Percentiles rank a stretch among this genome's conserved stretches.
Evolutionary conservation across 1,140 invertebrate genomes (phyloP).

Genomic region (Drosophila jambulina): DNA sequence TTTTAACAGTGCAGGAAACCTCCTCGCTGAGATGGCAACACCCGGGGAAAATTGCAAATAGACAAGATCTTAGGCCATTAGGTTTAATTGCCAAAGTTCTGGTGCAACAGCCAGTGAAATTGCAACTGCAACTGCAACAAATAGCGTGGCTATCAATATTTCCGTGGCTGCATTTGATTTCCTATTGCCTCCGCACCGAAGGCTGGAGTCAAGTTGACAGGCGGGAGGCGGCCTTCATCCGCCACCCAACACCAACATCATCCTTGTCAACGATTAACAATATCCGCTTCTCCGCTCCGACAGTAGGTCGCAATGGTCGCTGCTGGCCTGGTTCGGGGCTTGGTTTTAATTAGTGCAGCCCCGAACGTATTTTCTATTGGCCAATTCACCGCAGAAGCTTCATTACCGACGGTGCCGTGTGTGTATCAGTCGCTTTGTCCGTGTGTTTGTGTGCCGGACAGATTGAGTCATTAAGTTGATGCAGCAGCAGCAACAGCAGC

Average conservation of each 20-base stretch:
- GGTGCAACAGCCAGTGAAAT: conserved; percentile 28
- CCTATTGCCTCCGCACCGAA: conserved; percentile 66
- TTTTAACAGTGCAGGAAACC: conserved; percentile 21
- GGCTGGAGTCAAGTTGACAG: conserved; percentile 53
- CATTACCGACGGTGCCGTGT: conserved; percentile 50
- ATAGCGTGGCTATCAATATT: conserved; percentile 71
- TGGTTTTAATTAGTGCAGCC: conserved; percentile 82
- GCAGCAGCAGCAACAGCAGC: conserved; percentile 32
- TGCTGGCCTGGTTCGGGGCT: conserved; percentile 56
- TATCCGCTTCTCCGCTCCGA: conserved; percentile 35
- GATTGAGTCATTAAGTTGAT: conserved; percentile 78
- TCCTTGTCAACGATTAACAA: conserved; percentile 58
- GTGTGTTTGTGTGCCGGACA: conserved; percentile 50
- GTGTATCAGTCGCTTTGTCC: conserved; percentile 35
- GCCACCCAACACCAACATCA: conserved; percentile 2
- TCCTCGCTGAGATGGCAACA: conserved; percentile 29
- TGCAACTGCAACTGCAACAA: conserved; percentile 65
- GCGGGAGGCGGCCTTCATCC: conserved; percentile 28
- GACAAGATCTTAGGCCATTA: conserved; percentile 62
- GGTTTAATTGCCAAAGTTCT: conserved; percentile 68
- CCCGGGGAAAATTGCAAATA: conserved; percentile 51
- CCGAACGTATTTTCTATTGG: conserved; percentile 73
- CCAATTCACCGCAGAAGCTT: conserved; percentile 82
- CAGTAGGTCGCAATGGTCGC: conserved; percentile 25
- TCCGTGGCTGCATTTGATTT: conserved; percentile 74